Base-by-base conservation (phyloP, 2,113 vertebrate genomes). In the Ailuropoda melanoleuca region DNA sequence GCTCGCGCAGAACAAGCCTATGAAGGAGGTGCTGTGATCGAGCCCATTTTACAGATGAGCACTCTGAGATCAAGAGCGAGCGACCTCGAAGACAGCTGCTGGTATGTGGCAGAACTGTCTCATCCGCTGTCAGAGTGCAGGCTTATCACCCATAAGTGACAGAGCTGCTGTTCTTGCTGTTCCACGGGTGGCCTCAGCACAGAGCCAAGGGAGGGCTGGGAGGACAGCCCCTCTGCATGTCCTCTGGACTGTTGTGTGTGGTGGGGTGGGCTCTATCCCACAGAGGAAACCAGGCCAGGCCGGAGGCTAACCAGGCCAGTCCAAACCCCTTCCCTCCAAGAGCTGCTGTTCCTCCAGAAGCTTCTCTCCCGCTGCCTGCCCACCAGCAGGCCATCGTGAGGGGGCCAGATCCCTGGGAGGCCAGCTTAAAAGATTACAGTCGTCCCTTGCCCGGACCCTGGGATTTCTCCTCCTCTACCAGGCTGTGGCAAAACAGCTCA, bases 41-140 rank as follows among this genome's bases (percentile, higher is more conserved):
- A 74, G 31, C 43, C 94, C 77, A 77, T 92, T 94, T 70, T 74
- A 53, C 43, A 56, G 77, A 68, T 55, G 70, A 64, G 37, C 34
- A 64, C n/a, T 29, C 4, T 23, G 48, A 94, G 92, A 39, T 39
- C 11, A n/a, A 66, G 62, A 86, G 78, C 78, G 37, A 31, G 31
- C 21, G 39, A 46, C 11, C 43, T 58, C 37, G 13, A 17, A 81
- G 46, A n/a, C n/a, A 56, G n/a, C 48, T 74, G 88, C 68, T 56
- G 13, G 29, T 1, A 2, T 1, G 34, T 19, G 64, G 58, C 39
- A 46, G 50, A 64, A 91, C 48, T 9, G 34, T 29, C 21, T 37
- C 3, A 1, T 84, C n/a, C 31, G 31, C 29, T 3, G 23, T 48
- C 6, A 23, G 31, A 6, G 2, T 6, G 29, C 48, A 55, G 62